Evolutionary conservation across 2,797 vertebrate species (phyloP), one percentile per base, ranked within the genome.

Genomic region (Mormyrops attenuatus): DNA sequence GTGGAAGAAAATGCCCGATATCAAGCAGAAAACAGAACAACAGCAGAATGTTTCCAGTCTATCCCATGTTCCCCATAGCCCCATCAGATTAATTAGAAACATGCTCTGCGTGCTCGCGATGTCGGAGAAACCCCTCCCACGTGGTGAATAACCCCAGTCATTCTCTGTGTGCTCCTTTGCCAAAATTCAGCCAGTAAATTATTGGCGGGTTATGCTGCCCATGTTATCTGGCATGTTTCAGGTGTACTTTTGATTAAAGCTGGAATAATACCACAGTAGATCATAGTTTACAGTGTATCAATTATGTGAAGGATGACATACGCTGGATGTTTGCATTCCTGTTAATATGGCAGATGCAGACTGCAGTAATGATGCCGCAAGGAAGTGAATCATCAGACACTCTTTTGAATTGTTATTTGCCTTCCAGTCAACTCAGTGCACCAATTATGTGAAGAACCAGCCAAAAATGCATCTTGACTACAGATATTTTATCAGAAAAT

Each of bases 1-100:
- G 89, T 88, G 88, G 47, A 90, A 52, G 66, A 89, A 86, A 66
- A 60, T 15, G 17, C n/a, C 34, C 13, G 8, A 60, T 84, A 57
- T 89, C 44, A 63, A 44, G 86, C 60, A 89, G 69, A 91, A 92
- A 92, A 91, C 66, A 89, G 92, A 53, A 92, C 89, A 85, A 88
- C 77, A 53, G 77, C 47, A 82, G 26, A 38, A 26, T 41, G 38
- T 86, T 87, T 26, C 84, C 41, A 57, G 53, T 69, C 66, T 77
- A 34, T 50, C 8, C 49, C 44, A 87, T 7, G 66, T 49, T 50
- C 84, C 63, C 47, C 63, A 77, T 49, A 53, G 57, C 57, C 8
- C 26, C 26, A 44, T 89, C 26, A 53, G 69, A 89, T 87, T 55
- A 38, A 53, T 41, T 49, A 85, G 26, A 85, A 85, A 57, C 53